These are phyloP conservation scores for Sisor rabdophorus DNA, from an alignment of 2,113 vertebrate genomes.

Conservation along the genomic window DNA sequence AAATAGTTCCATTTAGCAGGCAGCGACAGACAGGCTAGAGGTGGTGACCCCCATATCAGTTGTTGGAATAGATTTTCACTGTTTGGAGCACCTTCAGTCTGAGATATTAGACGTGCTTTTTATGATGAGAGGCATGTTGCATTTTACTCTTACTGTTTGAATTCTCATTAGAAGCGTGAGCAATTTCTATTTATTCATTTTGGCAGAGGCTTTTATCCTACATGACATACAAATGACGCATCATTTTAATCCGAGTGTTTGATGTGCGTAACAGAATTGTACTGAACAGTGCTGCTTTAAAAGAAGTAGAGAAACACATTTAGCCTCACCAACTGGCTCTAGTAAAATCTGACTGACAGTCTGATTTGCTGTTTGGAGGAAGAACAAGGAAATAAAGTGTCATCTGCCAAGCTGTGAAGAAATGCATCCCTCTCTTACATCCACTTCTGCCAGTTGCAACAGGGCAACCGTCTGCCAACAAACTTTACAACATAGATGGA, in stretches of 20 bases:
- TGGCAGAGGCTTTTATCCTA: not conserved
- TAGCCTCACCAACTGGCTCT: conserved; percentile 33
- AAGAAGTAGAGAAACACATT: conserved; percentile 33
- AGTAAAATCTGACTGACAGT: conserved; percentile 50
- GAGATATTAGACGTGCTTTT: conserved; percentile 8
- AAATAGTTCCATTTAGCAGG: conserved; percentile 10
- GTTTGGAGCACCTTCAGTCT: conserved; percentile 25
- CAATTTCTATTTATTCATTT: not conserved
- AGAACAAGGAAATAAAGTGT: conserved; percentile 15
- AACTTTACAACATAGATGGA: conserved; percentile 25
- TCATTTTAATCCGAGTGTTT: not conserved
- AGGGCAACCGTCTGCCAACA: conserved; percentile 5
- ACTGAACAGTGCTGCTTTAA: conserved; percentile 52
- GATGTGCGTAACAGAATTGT: not conserved
- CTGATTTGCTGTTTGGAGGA: conserved; percentile 27
- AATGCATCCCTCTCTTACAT: conserved; percentile 30
- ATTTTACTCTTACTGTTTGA: conserved; percentile 47
- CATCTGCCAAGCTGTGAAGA: conserved; percentile 28
- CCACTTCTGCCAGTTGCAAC: conserved; percentile 18
- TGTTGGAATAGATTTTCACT: conserved; percentile 33
- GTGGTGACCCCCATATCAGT: conserved; percentile 10
- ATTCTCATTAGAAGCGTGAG: not conserved
- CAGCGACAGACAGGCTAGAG: not conserved
- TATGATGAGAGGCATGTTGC: conserved; percentile 58
- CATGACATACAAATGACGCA: not conserved